Evolutionary conservation across 2,797 vertebrate species (phyloP).

Genomic region (Botia kubotai): DNA sequence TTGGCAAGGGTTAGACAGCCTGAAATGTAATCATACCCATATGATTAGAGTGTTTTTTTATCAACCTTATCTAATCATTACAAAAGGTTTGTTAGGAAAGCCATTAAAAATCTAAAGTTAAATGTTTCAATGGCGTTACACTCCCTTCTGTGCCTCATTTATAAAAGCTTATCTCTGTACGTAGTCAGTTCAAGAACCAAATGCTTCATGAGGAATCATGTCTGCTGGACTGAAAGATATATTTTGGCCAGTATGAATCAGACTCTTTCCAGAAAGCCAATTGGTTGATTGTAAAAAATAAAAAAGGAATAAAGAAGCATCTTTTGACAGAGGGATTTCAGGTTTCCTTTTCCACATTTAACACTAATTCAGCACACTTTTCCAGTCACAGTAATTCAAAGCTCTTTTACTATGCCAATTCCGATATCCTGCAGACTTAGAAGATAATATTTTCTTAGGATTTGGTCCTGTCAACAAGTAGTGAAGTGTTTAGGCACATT

Average conservation of each 20-base stretch:
- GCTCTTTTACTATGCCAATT: constrained; percentile 9
- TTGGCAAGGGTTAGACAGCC: constrained; percentile 32
- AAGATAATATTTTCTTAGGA: constrained; percentile 27
- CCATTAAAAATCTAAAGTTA: constrained; percentile 50
- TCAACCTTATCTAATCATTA: constrained; percentile 57
- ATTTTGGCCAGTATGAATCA: constrained; percentile 42
- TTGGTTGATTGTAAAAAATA: constrained; percentile 28
- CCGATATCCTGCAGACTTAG: not conserved
- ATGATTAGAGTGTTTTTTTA: constrained; percentile 17
- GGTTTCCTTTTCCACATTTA: constrained; percentile 45
- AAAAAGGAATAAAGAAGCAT: not conserved
- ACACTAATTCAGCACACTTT: constrained; percentile 24
- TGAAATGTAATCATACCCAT: constrained; percentile 30
- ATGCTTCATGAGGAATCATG: constrained; percentile 47
- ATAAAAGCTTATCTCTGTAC: constrained; percentile 47
- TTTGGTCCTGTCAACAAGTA: constrained; percentile 22
- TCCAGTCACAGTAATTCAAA: constrained; percentile 30
- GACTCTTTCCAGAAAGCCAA: constrained; percentile 21
- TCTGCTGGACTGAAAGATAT: constrained; percentile 30
- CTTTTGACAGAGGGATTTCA: constrained; percentile 37
- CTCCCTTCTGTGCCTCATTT: constrained; percentile 56
- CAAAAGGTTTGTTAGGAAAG: constrained; percentile 53
- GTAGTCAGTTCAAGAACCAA: constrained; percentile 31
- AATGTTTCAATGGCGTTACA: constrained; percentile 44
- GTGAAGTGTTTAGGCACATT: not conserved